These are phyloP conservation scores for Platycheirus albimanus DNA, from an alignment of 2,888 invertebrate species.

Conservation along the genomic window DNA sequence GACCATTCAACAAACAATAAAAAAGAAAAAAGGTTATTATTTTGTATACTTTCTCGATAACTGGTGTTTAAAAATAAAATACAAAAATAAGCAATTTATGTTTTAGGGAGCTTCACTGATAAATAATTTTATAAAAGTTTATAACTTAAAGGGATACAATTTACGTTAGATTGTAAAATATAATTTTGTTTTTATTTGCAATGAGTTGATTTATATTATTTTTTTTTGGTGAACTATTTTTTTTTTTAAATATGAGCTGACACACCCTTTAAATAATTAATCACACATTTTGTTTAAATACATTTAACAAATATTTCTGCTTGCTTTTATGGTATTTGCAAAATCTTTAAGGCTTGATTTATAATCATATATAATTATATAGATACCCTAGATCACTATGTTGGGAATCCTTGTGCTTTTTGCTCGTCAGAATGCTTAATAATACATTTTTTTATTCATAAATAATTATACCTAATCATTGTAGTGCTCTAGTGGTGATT, in stretches of 20 bases:
- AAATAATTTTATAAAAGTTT: conserved; percentile 2
- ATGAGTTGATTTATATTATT: conserved; percentile 53
- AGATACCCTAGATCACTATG: conserved; percentile 48
- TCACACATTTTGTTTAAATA: conserved; percentile 8
- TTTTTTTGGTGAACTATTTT: conserved; percentile 4
- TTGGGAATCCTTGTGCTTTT: neutral
- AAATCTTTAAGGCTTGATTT: conserved; percentile 12
- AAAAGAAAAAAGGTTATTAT: conserved; percentile 25
- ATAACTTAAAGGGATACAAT: conserved; percentile 47
- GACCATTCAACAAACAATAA: conserved; percentile 70
- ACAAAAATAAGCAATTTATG: conserved; percentile 20
- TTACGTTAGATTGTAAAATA: conserved; percentile 60
- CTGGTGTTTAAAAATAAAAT: conserved; percentile 49
- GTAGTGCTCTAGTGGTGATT: conserved; percentile 52
- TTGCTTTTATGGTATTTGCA: conserved; percentile 23
- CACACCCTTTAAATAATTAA: conserved; percentile 4
- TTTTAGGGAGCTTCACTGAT: conserved; percentile 57
- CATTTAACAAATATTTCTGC: conserved; percentile 6
- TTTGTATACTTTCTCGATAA: conserved; percentile 33
- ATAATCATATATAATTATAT: neutral
- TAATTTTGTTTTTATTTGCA: conserved; percentile 74
- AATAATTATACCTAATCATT: too few species aligned
- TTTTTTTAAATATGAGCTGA: conserved; percentile 26
- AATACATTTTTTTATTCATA: too few species aligned
- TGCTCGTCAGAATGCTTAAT: neutral